Percentiles rank a stretch among this genome's conserved stretches.
Evolutionary conservation across 2,888 invertebrate genomes (phyloP).

Genomic region (Plusia festucae): DNA sequence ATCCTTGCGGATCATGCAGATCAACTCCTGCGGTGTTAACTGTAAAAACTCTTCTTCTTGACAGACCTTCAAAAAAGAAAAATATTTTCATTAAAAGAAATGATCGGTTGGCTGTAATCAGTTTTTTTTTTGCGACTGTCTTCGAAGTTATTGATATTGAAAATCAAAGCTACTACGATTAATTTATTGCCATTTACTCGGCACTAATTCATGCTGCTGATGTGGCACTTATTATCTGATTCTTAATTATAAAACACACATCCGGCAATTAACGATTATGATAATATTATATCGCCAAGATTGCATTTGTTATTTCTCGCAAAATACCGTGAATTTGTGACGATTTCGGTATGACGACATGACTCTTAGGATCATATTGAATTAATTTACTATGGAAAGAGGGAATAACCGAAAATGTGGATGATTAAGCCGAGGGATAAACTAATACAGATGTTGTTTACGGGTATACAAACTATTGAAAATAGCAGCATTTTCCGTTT

Average conservation of each 20-base stretch:
- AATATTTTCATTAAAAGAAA: no score
- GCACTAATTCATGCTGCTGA: no score
- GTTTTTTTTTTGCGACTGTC: no score
- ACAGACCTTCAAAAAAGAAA: slow-evolving; percentile 90
- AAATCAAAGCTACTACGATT: no score
- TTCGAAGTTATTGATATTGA: no score
- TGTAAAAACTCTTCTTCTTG: slow-evolving; percentile 98
- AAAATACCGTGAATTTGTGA: neutral
- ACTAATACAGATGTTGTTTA: neutral
- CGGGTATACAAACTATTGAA: neutral
- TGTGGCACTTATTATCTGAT: neutral
- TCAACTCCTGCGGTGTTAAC: slow-evolving; percentile 93
- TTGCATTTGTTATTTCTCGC: neutral
- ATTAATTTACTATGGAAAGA: neutral
- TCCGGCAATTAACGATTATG: slow-evolving; percentile 4
- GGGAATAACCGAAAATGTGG: neutral
- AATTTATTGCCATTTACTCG: no score
- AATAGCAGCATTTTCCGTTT: neutral
- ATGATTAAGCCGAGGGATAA: neutral
- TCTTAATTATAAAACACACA: neutral
- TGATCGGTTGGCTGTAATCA: no score
- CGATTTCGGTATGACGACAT: neutral
- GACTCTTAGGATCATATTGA: neutral
- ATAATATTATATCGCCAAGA: neutral
- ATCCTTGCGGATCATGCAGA: slow-evolving; percentile 95